Conservation (phyloP, 2,113 vertebrate species). For the Catharus bicknelli region DNA sequence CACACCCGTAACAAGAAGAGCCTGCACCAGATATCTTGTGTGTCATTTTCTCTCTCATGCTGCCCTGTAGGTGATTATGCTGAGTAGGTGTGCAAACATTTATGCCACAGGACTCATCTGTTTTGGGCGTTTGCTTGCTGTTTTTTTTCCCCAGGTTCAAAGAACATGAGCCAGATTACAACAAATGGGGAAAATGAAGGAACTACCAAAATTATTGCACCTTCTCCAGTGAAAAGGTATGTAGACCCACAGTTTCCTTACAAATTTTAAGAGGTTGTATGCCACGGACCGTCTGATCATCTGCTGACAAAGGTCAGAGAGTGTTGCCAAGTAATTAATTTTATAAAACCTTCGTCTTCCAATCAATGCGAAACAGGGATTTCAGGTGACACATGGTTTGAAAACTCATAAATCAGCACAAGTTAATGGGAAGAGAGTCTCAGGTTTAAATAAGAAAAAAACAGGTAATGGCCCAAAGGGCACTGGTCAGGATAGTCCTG, state of each 20-base stretch:
- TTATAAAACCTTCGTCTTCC: background rate
- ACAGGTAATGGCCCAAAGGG: background rate
- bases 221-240: constrained; percentile 82
- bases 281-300: background rate
- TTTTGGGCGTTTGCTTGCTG: background rate
- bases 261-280: background rate
- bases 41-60: background rate
- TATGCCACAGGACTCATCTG: background rate
- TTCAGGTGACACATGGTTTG: background rate
- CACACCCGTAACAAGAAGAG: background rate
- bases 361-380: background rate
- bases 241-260: background rate
- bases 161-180: constrained; percentile 66
- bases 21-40: background rate
- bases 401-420: background rate
- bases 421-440: background rate
- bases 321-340: background rate
- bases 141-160: constrained; percentile 59
- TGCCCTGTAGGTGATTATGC: background rate
- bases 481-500: background rate
- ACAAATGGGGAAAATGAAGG: constrained; percentile 76
- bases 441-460: background rate
- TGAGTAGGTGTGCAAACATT: background rate
- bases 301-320: background rate
- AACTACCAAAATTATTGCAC: constrained; percentile 78